phyloP scores from a whole-genome alignment of 2,888 invertebrate species.

The Megastigmus dorsalis region DNA sequence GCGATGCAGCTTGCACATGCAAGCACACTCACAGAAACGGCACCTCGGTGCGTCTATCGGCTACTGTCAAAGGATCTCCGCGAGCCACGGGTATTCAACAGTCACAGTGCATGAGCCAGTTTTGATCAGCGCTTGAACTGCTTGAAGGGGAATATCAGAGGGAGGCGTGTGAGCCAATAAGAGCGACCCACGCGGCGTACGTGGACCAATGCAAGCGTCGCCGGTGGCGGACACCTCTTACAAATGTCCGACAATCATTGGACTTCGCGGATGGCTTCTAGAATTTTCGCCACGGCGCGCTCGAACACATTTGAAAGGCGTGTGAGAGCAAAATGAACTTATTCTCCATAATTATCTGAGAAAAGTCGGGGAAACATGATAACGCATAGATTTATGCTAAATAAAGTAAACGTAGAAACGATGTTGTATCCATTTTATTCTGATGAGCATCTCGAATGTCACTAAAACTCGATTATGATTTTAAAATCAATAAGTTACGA shows the following conservation, averaged over 20 bases:
- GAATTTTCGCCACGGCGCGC: neutral
- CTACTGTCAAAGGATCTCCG: conserved; percentile 61
- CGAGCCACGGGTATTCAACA: conserved; percentile 4
- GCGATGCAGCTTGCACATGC: conserved; percentile 37
- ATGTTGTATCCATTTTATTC: too few relatives aligned
- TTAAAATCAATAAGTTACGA: too few relatives aligned
- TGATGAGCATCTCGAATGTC: too few relatives aligned
- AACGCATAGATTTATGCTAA: too few relatives aligned
- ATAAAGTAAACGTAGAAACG: too few relatives aligned
- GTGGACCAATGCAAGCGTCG: conserved; percentile 61
- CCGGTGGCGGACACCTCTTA: conserved; percentile 57
- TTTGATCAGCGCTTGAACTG: neutral
- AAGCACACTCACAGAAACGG: conserved; percentile 30
- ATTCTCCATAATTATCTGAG: too few relatives aligned
- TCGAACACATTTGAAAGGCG: too few relatives aligned
- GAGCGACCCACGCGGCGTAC: conserved; percentile 65
- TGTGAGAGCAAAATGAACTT: too few relatives aligned
- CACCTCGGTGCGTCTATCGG: conserved; percentile 57
- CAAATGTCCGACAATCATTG: conserved; percentile 47
- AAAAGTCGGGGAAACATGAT: too few relatives aligned
- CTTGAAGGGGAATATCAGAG: neutral
- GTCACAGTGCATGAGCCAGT: conserved; percentile 21
- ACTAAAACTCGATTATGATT: too few relatives aligned
- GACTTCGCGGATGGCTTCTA: conserved; percentile 10
- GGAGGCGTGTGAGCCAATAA: conserved; percentile 61